Conservation (phyloP, 2,888 invertebrate species). For the Drosophila borborema region DNA sequence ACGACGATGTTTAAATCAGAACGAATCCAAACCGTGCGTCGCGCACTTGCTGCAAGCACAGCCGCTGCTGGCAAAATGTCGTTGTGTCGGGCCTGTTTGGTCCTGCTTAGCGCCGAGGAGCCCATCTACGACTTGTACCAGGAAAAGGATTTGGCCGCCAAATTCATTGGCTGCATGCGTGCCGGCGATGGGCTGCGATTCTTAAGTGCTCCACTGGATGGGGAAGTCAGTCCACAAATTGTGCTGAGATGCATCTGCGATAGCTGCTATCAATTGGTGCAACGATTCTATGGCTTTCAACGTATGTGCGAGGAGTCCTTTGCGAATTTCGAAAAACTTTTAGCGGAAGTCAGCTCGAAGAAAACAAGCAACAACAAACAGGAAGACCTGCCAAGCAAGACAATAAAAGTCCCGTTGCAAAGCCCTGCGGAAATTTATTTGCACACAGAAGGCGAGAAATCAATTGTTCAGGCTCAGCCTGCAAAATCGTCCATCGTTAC, state of each 20-base stretch:
- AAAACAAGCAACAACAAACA: background rate
- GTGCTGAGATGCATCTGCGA: constrained; percentile 73
- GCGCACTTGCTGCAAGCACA: constrained; percentile 36
- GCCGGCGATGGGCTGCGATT: constrained; percentile 3
- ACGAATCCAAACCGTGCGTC: constrained; percentile 37
- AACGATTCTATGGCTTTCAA: constrained; percentile 75
- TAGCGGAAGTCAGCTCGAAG: constrained; percentile 38
- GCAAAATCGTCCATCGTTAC: background rate
- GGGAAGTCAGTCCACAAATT: constrained; percentile 37
- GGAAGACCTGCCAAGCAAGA: background rate
- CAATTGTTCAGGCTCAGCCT: constrained; percentile 11
- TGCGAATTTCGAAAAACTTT: constrained; percentile 59
- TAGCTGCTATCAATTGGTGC: constrained; percentile 70
- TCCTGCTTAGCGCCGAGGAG: constrained; percentile 54
- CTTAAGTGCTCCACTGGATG: constrained; percentile 21
- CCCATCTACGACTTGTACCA: constrained; percentile 45
- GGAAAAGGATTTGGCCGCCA: constrained; percentile 63
- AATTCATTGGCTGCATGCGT: constrained; percentile 61
- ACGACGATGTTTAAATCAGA: constrained; percentile 61
- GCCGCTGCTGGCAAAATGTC: constrained; percentile 36
- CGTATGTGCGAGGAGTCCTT: constrained; percentile 77
- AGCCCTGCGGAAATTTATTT: background rate
- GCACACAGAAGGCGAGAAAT: background rate
- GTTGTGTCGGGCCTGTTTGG: constrained; percentile 69
- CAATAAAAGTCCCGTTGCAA: background rate